Base-by-base conservation (phyloP, 2,113 vertebrate genomes). In the Hypocryptadius cinnamomeus region DNA sequence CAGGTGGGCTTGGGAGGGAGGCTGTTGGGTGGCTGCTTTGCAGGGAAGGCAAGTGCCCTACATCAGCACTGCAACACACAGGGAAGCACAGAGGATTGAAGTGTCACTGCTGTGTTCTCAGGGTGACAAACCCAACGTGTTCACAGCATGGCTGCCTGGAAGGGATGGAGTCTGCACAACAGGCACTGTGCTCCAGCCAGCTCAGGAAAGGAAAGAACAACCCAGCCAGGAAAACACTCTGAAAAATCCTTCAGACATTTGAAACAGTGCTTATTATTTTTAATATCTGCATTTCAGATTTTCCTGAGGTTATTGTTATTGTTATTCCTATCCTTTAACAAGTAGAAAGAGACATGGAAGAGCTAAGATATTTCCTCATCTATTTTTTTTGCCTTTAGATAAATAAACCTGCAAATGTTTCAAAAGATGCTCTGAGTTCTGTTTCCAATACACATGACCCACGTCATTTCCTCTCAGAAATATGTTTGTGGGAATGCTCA, bases 361-460 rank as follows among this genome's bases (percentile, higher is more conserved):
- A 65, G 33, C 66, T 20, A 63, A 90, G 61, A 82, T 59, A 92
- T 53, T 90, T 92, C 47, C 70, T 82, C 65, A 59, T 71, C 23
- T 66, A 22, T 92, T 95, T 85, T 82, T 31, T 59, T 96, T 92
- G 76, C 33, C 53, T 68, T 85, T 92, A 90, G 57, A 87, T 79
- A 93, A 89, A 89, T 71, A 90, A 87, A 93, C 66, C 53, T 66
- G 44, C 37, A 68, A 85, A 74, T 10, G 27, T 90, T 90, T 82
- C 53, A 86, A 83, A 91, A 86, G 77, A 89, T 73, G 54, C 59
- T 73, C 68, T 3, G 15, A 30, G 20, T 51, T 92, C 85, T 92
- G 60, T 89, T 95, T 91, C 76, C 87, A 83, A 45, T 61, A 77
- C 59, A 44, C 11, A 83, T 23, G 24, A 31, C 39, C 63, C 79